phyloP scores from a whole-genome alignment of 1,140 invertebrate species.

The Phocides pigmalion region DNA sequence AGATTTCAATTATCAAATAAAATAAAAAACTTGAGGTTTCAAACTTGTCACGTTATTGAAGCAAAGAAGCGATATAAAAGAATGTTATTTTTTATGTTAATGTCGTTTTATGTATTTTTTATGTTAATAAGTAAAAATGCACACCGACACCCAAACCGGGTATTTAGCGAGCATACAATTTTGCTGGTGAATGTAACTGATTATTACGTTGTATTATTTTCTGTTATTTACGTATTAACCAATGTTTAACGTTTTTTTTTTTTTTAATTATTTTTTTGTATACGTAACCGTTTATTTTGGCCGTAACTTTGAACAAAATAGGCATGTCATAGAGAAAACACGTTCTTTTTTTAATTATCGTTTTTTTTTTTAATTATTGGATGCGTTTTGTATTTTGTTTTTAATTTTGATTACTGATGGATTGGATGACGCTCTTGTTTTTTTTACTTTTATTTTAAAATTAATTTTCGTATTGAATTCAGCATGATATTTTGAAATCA shows the following conservation, averaged over 20 bases:
- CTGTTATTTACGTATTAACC: conserved; percentile 39
- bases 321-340: conserved; percentile 42
- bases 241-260: conserved; percentile 31
- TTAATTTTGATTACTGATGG: conserved; percentile 37
- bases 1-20: too few relatives aligned
- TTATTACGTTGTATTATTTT: conserved; percentile 22
- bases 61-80: too few relatives aligned
- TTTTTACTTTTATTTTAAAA: conserved; percentile 34
- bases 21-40: too few relatives aligned
- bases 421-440: conserved; percentile 45
- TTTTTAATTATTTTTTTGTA: conserved; percentile 44
- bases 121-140: neutral
- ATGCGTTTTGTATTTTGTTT: conserved; percentile 40
- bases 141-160: conserved; percentile 60
- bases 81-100: too few relatives aligned
- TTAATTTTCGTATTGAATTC: conserved; percentile 23
- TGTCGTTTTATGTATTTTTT: too few relatives aligned
- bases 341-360: conserved; percentile 24
- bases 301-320: conserved; percentile 35
- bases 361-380: conserved; percentile 33
- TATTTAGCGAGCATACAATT: conserved; percentile 59
- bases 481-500: conserved; percentile 51
- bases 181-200: conserved; percentile 61
- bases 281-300: conserved; percentile 40
- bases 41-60: too few relatives aligned